These are phyloP conservation scores for Microcebus jonahi DNA, from an alignment of 2,113 vertebrate species.

Conservation along the genomic window DNA sequence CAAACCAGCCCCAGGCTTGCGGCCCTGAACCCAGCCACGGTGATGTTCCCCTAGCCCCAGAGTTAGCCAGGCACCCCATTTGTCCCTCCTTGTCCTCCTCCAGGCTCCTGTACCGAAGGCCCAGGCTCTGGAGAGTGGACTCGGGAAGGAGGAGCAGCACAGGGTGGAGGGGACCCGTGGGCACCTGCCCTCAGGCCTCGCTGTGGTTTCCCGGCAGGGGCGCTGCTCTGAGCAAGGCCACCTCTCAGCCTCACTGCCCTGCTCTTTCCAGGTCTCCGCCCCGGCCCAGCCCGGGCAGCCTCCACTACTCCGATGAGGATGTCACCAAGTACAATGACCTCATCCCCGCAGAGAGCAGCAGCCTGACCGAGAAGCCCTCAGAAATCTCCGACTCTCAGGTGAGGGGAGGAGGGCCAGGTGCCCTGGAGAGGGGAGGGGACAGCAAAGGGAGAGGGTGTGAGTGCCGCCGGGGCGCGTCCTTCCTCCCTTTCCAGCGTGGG, in stretches of 20 bases:
- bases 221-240: accelerated
- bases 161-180: accelerated
- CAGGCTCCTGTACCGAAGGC: background rate
- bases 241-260: background rate
- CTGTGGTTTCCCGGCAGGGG: background rate
- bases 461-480: too few relatives aligned
- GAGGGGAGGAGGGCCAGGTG: slow-evolving; percentile 5
- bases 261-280: slow-evolving; percentile 91
- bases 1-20: background rate
- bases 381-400: slow-evolving; percentile 99
- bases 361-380: slow-evolving; percentile 96
- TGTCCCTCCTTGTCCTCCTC: background rate
- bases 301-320: slow-evolving; percentile 97
- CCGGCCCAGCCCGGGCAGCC: slow-evolving; percentile 95
- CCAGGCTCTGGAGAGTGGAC: background rate
- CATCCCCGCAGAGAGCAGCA: slow-evolving; percentile 97
- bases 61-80: accelerated
- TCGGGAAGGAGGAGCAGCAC: too few relatives aligned
- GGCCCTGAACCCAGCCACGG: background rate
- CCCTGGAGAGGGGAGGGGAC: background rate
- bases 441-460: too few relatives aligned
- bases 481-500: background rate
- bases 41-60: background rate
- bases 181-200: accelerated
- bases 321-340: slow-evolving; percentile 98